These are phyloP conservation scores for Idris sp. DNA, from an alignment of 1,140 invertebrate species.

Conservation along the genomic window DNA sequence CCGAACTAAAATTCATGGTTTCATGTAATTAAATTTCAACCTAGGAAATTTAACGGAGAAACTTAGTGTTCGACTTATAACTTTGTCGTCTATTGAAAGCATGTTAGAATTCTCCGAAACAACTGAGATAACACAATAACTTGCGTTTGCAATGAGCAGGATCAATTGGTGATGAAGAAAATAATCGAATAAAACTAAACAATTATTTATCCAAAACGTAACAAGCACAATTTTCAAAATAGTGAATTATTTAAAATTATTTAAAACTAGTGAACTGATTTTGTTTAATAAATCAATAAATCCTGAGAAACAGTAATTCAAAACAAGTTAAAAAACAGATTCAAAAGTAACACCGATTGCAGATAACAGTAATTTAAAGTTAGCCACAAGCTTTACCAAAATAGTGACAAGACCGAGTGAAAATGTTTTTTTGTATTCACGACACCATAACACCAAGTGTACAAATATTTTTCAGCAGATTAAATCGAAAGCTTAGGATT, in stretches of 20 bases:
- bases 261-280: no score
- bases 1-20: neutral
- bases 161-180: neutral
- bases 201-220: neutral
- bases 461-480: neutral
- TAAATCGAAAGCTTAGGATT: conserved; percentile 26
- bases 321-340: no score
- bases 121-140: conserved; percentile 4
- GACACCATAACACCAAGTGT: conserved; percentile 1
- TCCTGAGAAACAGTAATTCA: no score
- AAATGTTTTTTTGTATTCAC: neutral
- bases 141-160: neutral
- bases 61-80: conserved; percentile 2
- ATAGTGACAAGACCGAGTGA: no score
- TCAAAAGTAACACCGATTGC: no score
- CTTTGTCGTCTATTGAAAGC: neutral
- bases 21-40: neutral
- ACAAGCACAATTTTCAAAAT: no score
- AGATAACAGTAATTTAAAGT: no score
- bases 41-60: conserved; percentile 1
- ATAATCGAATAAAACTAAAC: no score
- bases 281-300: no score
- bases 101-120: conserved; percentile 2
- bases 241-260: no score
- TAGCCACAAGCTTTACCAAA: no score